Base-by-base conservation (phyloP, 1,140 invertebrate genomes). In the Pseudomyrmex concolor region DNA sequence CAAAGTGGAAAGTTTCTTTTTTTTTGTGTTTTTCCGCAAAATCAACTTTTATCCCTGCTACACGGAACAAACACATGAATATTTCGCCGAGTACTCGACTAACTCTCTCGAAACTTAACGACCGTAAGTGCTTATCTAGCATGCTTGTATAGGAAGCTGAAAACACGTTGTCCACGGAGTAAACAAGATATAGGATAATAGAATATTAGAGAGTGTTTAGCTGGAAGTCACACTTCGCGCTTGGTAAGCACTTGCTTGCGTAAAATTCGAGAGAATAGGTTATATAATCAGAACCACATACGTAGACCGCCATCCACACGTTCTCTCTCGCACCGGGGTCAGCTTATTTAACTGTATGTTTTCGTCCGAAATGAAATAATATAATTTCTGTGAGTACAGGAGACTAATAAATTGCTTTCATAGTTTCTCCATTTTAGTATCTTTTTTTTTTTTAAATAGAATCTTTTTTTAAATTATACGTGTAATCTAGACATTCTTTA, bases 131-230 rank as follows among this genome's bases (percentile, higher is more conserved):
- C 76, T 70, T 68, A 57, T 15, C 64, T 25, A 54, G 76, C 76
- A 2, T 13, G 54, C 17, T 54, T 57, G 67, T 25, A 34, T 34
- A 70, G 64, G 9, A 25, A 68, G 76, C 74, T 78, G 51, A 68
- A 78, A 78, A 68, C 76, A 57, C 12, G 51, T 51, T 68, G 74
- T 68, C 74, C 74, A 57, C 48, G 17, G 19, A 22, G 43, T 78
- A 78, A 78, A 78, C 76, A 78, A 70, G 63, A 78, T 78, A 78
- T 64, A 57, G 68, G 76, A 78, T 78, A 78, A 64, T 48, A n/a
- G 51, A 48, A 68, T 70, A 78, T 78, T 78, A 78, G 76, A 78
- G 67, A 34, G 50, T n/a, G 74, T 78, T 66, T 51, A 68, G 19
- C 51, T 10, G 64, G 57, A 78, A 78, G 51, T 59, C 54, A 70